Evolutionary conservation across 2,797 vertebrate species (phyloP), one percentile per base, ranked within the genome.

Genomic region (Tolypeutes matacus): DNA sequence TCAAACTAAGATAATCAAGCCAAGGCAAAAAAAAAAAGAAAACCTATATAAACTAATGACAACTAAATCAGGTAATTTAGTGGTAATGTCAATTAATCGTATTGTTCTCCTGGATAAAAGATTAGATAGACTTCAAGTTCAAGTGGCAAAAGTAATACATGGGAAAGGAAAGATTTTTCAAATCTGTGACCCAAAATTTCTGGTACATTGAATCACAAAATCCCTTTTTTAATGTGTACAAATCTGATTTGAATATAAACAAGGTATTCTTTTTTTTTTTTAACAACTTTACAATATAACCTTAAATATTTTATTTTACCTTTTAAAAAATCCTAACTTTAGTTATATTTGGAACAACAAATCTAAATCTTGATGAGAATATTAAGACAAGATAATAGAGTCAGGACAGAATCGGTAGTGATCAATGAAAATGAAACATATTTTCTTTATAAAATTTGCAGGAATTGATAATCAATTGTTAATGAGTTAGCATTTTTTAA

Each of bases 401-500:
- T 46, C 80, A 77, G 34, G 39, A 1, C 29, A 31, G 88, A 2
- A 72, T 88, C 11, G 58, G 78, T 46, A 3, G 77, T 95, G 93
- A 34, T 62, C 81, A 88, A 73, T 83, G 42, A 64, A 89, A 27
- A 13, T 85, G 23, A 96, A 96, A 7, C 7, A 86, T 46, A 46
- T 87, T 42, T 96, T 97, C 49, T 91, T 94, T 67, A 62, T 49
- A 64, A 31, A 64, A 31, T 89, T 96, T 81, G 46, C 8, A 75
- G 31, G 69, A 62, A 75, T 8, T 46, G 23, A 9, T 2, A 96
- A 95, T 89, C 5, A 95, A 56, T 96, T 92, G 42, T 80, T 93
- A 94, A 73, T 58, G 23, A 82, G 12, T 58, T 11, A 60, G 27
- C 2, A 81, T 89, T 84, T 60, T 93, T 94, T 70, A 53, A 31